Base-by-base conservation (phyloP, 2,113 vertebrate genomes). In the Python bivittatus region DNA sequence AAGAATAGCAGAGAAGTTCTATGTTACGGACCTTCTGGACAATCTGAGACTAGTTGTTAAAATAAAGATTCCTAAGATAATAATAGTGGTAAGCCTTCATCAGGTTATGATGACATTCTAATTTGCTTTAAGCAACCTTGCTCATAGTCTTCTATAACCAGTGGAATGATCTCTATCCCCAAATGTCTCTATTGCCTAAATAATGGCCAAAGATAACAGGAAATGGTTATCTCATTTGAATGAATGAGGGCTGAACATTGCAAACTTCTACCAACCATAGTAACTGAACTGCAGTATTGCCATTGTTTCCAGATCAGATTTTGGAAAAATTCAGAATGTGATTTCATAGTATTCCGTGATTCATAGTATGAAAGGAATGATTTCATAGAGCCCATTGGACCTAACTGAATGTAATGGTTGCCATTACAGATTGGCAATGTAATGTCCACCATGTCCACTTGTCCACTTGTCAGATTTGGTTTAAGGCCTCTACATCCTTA, bases 251-350 rank as follows among this genome's bases (percentile, higher is more conserved):
- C 17, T 84, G 33, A 68, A 57, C 2, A 22, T 93, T 33, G 52
- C 56, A 91, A 93, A 87, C 6, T n/a, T 93, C 92, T 93, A 38
- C 33, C 3, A 25, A 92, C 56, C n/a, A 3, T 15, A 68, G 3
- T 64, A 64, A 6, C 84, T 90, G 84, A 93, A 29, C 2, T 4
- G 85, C 27, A 87, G 92, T 60, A 57, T 12, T 94, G 90, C 5
- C 29, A 8, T 83, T 93, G 22, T 88, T 57, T 64, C 57, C 86
- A 94, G 94, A 12, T 79, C 22, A 44, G 23, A 86, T 48, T 72
- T 22, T 27, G 48, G 20, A 25, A 92, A 48, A 25, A 48, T 61
- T 42, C 48, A 61, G 60, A 88, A 53, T 4, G 38, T 48, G 57
- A 20, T 20, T 93, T 9, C 84, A 94, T 17, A 25, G 23, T 23